Base-by-base conservation (phyloP, 2,888 invertebrate species). In the Pachliopta kotzebuea region DNA sequence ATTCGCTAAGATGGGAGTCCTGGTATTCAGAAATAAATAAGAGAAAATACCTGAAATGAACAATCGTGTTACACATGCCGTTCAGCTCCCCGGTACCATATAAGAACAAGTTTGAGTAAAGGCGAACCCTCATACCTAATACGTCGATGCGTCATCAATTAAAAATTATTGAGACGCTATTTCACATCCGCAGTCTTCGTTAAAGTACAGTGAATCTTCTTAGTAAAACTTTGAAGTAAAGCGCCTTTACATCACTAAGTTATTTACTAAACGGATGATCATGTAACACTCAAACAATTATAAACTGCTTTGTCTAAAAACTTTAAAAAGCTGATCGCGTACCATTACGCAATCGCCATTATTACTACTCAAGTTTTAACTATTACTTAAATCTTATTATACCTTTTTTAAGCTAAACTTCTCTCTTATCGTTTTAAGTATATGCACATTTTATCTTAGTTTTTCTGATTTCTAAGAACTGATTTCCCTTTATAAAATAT, bases 1-100 rank as follows among this genome's bases (percentile, higher is more conserved):
- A 73, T 71, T 69, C 69, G 67, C 68, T 67, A 72, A 70, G 70
- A 74, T 70, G 72, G 73, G 50, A 74, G 70, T 71, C 71, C 69
- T 66, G 58, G 61, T 54, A 58, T 57, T 56, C 55, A 63, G 57
- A 63, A 58, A 67, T 64, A 67, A 54, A 63, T 62, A 60, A 54
- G 58, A 31, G 63, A 63, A 62, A 67, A 63, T 63, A 62, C 54
- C 58, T 58, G 58, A 62, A 37, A 42, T 61, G 59, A 56, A 62
- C 61, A 58, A 58, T 58, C 49, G 56, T 57, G 52, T 57, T 61
- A 57, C 60, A 26, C 45, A 57, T 57, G 57, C 52, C 45, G 60
- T 49, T 56, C 60, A 54, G 8, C 56, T 49, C 23, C 45, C 45
- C 23, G 14, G 52, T 29, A 29, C 49, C 20, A n/a, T 31, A 29